Conservation (phyloP, 2,797 vertebrate genomes). For the Rhadinocentrus ornatus region DNA sequence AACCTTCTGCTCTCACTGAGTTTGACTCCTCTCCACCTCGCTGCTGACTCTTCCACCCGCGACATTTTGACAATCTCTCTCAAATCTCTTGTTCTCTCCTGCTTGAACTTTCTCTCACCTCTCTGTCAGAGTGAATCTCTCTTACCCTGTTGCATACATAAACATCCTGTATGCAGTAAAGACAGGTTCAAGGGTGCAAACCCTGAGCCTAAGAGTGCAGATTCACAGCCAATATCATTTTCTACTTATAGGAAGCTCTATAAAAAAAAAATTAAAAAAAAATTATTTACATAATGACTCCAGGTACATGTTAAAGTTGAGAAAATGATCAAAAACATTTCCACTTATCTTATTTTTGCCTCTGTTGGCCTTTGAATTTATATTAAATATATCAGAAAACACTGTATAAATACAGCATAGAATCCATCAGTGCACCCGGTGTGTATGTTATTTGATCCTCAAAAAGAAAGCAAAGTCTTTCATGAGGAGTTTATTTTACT, state of each 20-base stretch:
- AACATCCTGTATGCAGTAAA: background rate
- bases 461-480: background rate
- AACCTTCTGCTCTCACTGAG: constrained; percentile 59
- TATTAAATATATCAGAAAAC: background rate
- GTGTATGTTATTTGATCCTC: background rate
- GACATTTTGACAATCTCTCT: constrained; percentile 75
- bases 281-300: too few species aligned
- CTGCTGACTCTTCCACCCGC: constrained; percentile 70
- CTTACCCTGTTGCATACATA: constrained; percentile 5
- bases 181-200: constrained; percentile 7
- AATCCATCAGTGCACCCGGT: background rate
- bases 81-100: constrained; percentile 57
- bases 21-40: constrained; percentile 76
- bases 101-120: constrained; percentile 54
- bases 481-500: background rate
- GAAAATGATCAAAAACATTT: too few species aligned
- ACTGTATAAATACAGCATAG: background rate
- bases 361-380: background rate
- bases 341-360: background rate
- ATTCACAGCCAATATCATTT: background rate
- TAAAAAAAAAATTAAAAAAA: too few species aligned
- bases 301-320: too few species aligned
- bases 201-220: background rate
- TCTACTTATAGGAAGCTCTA: too few species aligned
- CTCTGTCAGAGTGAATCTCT: background rate